A percentile compares a stretch with the other conserved stretches of the same genome.
phyloP scores from a whole-genome alignment of 2,888 invertebrate species.

The Cheilosia pagana region DNA sequence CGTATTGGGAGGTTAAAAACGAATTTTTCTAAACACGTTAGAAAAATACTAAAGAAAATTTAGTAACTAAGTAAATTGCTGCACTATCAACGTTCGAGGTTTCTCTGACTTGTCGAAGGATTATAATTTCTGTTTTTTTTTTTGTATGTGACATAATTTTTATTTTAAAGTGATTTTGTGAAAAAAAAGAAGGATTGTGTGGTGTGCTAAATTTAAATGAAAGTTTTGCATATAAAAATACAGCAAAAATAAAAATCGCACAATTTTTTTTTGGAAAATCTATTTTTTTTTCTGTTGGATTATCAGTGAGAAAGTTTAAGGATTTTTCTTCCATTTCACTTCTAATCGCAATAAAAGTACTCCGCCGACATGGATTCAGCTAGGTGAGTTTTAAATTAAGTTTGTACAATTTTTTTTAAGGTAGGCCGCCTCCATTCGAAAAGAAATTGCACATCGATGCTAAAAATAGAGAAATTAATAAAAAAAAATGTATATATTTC shows the following conservation, averaged over 20 bases:
- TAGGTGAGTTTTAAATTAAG: conserved; percentile 45
- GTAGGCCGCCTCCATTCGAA: conserved; percentile 5
- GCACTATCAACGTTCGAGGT: conserved; percentile 33
- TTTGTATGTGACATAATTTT: conserved; percentile 48
- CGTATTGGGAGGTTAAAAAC: conserved; percentile 53
- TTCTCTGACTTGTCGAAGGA: conserved; percentile 53
- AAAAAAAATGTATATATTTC: conserved; percentile 3
- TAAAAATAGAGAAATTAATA: conserved; percentile 35
- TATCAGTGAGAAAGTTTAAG: conserved; percentile 56
- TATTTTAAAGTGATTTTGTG: conserved; percentile 45
- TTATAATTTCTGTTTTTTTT: conserved; percentile 31
- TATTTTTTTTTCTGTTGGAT: conserved; percentile 49
- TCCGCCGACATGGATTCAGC: conserved; percentile 69
- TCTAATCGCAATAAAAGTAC: conserved; percentile 19
- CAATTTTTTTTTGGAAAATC: conserved; percentile 9
- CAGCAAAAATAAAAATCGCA: conserved; percentile 16
- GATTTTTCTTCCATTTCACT: conserved; percentile 18
- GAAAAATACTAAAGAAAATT: conserved; percentile 10
- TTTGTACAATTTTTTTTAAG: too few relatives aligned
- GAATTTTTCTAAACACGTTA: conserved; percentile 36
- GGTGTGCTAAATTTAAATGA: conserved; percentile 19
- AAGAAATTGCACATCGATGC: conserved; percentile 25
- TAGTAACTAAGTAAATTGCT: conserved; percentile 15
- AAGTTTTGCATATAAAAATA: conserved; percentile 17
- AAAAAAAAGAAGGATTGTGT: conserved; percentile 30